phyloP scores from a whole-genome alignment of 2,113 vertebrate genomes.

The Zeus faber region DNA sequence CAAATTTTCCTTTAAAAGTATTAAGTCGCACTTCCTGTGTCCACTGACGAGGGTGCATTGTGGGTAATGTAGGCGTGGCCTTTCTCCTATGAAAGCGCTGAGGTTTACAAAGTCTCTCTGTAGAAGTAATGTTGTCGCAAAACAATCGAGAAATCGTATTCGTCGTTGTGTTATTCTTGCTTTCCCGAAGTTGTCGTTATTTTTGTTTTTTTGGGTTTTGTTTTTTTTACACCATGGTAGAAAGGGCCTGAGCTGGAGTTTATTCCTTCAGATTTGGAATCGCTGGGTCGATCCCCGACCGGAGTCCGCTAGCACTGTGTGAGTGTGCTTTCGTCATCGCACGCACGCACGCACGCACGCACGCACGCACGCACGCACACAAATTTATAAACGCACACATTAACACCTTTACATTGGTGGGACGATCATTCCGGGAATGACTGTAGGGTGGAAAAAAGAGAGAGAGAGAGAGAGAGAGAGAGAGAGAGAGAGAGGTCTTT shows the following conservation, averaged over 20 bases:
- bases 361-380: constrained; percentile 16
- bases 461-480: constrained; percentile 30
- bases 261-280: constrained; percentile 80
- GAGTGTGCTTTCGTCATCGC: constrained; percentile 82
- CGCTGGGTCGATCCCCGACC: constrained; percentile 78
- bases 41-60: constrained; percentile 61
- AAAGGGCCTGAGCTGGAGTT: constrained; percentile 99
- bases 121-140: constrained; percentile 62
- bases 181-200: constrained; percentile 14
- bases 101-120: constrained; percentile 76
- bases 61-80: constrained; percentile 77
- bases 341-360: constrained; percentile 64
- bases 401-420: constrained; percentile 90
- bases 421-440: constrained; percentile 95
- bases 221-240: constrained; percentile 86
- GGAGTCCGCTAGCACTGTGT: constrained; percentile 81
- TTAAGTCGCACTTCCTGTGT: constrained; percentile 63
- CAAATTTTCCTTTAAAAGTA: constrained; percentile 73
- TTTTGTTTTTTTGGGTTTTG: constrained; percentile 66
- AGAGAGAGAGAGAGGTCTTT: constrained; percentile 7
- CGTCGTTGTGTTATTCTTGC: constrained; percentile 30
- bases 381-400: constrained; percentile 76
- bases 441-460: constrained; percentile 65
- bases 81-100: constrained; percentile 71
- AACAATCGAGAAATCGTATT: constrained; percentile 16